Evolutionary conservation across 2,113 vertebrate species (phyloP).

Genomic region (Halcyon malimbica): DNA sequence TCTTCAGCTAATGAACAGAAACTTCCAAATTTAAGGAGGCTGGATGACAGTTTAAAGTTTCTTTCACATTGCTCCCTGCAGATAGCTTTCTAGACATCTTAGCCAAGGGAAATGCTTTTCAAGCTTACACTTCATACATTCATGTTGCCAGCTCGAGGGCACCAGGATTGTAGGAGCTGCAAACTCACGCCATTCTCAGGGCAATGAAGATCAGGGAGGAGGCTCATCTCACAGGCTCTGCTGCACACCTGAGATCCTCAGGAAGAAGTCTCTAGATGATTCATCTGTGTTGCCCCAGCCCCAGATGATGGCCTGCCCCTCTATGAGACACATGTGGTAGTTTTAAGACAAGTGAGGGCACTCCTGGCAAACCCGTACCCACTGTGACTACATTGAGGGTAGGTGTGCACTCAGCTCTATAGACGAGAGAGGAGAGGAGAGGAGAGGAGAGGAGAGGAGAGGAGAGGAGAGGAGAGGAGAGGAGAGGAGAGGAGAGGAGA

Average conservation of each 20-base stretch:
- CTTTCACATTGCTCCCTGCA: not conserved
- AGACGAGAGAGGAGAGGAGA: not conserved
- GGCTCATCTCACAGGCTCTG: not conserved
- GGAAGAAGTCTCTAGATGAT: not conserved
- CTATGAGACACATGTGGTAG: not conserved
- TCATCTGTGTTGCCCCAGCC: not conserved
- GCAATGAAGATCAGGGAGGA: not conserved
- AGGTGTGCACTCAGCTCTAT: fast-evolving
- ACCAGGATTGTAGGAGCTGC: fast-evolving
- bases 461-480: not conserved
- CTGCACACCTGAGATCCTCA: not conserved
- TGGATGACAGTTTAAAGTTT: not conserved
- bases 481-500: not conserved
- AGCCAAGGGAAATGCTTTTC: not conserved
- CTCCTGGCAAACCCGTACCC: not conserved
- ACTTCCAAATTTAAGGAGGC: not conserved
- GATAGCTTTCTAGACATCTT: not conserved
- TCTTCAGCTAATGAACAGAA: not conserved
- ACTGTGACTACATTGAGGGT: not conserved
- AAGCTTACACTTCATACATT: fast-evolving
- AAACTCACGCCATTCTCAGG: fast-evolving
- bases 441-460: not conserved
- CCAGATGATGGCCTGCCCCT: not conserved
- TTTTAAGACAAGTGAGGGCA: not conserved
- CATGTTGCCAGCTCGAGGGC: fast-evolving